These are phyloP conservation scores for Trachelus troglodyta DNA, from an alignment of 2,888 invertebrate genomes.

Conservation along the genomic window DNA sequence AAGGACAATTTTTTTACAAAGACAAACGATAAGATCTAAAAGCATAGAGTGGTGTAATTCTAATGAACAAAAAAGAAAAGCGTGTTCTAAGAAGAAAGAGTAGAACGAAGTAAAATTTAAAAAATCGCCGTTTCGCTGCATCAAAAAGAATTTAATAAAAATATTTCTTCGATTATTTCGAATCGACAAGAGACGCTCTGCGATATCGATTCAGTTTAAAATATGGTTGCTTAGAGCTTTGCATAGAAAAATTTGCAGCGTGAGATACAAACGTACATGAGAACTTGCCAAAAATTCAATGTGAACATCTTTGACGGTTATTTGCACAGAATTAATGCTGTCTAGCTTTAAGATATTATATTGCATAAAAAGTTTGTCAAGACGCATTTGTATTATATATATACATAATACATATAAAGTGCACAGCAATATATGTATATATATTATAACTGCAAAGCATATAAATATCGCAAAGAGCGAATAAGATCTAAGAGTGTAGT, in stretches of 20 bases:
- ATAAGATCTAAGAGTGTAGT: constrained; percentile 17
- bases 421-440: neutral
- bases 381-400: neutral
- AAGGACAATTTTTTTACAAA: neutral
- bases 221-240: neutral
- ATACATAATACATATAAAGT: no score
- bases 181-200: neutral
- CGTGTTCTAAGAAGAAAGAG: neutral
- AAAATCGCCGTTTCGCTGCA: neutral
- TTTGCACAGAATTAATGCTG: neutral
- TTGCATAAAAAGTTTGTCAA: neutral
- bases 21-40: neutral
- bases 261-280: neutral
- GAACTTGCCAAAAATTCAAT: neutral
- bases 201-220: neutral
- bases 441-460: neutral
- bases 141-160: neutral
- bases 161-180: neutral
- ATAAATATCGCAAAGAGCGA: neutral
- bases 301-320: neutral
- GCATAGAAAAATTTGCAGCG: neutral
- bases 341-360: neutral
- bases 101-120: neutral
- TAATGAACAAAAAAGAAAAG: constrained; percentile 22
- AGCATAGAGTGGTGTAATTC: neutral